A percentile compares a stretch with the other conserved stretches of the same genome.
Evolutionary conservation across 2,888 invertebrate species (phyloP).

Genomic region (Taphrorychus bicolor): DNA sequence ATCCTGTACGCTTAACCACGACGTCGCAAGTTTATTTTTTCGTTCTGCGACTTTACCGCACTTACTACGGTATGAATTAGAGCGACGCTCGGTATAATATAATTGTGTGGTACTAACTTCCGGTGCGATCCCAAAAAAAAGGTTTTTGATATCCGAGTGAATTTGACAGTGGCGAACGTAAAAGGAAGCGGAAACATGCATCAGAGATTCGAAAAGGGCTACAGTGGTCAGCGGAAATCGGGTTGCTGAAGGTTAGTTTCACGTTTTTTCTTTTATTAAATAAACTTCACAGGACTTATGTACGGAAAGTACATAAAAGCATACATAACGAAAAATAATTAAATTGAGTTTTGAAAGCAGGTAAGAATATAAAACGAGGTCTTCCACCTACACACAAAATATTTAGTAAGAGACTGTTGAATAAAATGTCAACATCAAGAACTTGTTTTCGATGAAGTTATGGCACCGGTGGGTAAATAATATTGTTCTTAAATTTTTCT

Average conservation of each 20-base stretch:
- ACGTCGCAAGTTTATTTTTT: neutral
- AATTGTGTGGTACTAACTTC: neutral
- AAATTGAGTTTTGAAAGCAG: conserved; percentile 4
- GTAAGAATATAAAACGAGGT: conserved; percentile 22
- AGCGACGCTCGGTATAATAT: neutral
- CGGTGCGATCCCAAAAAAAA: neutral
- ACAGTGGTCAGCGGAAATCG: conserved; percentile 39
- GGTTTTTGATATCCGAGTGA: conserved; percentile 1
- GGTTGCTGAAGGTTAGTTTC: conserved; percentile 44
- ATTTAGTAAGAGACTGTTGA: conserved; percentile 19
- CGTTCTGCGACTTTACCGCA: neutral
- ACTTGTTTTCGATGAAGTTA: conserved; percentile 21
- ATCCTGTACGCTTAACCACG: neutral
- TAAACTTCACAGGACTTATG: too few relatives aligned
- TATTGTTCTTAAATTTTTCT: neutral
- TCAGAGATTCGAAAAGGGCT: conserved; percentile 37
- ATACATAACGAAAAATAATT: neutral
- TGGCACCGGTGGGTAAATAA: neutral
- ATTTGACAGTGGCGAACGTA: conserved; percentile 19
- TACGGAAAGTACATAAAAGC: too few relatives aligned
- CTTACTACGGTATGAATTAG: too few relatives aligned
- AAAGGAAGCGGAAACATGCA: conserved; percentile 44
- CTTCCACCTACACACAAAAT: conserved; percentile 27
- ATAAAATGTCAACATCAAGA: conserved; percentile 22
- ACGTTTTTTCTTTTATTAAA: conserved; percentile 9